Evolutionary conservation across 2,888 invertebrate genomes (phyloP).

Genomic region (Fragum whitleyi): DNA sequence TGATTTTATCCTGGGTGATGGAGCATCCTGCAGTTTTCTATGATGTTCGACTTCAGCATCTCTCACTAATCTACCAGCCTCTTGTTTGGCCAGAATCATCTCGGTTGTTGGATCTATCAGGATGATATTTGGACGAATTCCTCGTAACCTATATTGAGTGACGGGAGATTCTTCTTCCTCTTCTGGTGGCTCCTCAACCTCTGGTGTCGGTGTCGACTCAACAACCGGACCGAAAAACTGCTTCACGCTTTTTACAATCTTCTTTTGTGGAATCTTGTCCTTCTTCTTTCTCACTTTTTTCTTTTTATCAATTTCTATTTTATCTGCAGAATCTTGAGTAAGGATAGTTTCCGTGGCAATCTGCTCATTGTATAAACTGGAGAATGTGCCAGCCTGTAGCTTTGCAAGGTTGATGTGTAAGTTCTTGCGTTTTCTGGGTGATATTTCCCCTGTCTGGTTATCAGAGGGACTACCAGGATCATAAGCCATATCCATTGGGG

Average conservation of each 20-base stretch:
- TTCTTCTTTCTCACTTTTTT: conserved; percentile 63
- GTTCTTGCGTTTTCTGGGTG: conserved; percentile 71
- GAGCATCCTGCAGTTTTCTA: conserved; percentile 58
- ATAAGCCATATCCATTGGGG: conserved; percentile 63
- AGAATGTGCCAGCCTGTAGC: conserved; percentile 77
- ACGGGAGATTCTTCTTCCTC: conserved; percentile 75
- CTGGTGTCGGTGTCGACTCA: conserved; percentile 62
- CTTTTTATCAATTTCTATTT: conserved; percentile 41
- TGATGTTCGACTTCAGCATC: conserved; percentile 81
- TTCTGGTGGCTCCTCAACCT: conserved; percentile 50
- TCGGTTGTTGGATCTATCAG: conserved; percentile 81
- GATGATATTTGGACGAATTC: conserved; percentile 73
- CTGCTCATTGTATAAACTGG: conserved; percentile 77
- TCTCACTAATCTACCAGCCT: conserved; percentile 80
- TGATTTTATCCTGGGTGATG: conserved; percentile 63
- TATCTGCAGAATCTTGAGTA: conserved; percentile 62
- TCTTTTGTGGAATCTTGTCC: conserved; percentile 63
- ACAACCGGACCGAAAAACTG: conserved; percentile 83
- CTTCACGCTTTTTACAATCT: conserved; percentile 75
- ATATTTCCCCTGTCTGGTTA: conserved; percentile 44
- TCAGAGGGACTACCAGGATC: conserved; percentile 58
- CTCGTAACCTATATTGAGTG: conserved; percentile 77
- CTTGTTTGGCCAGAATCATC: conserved; percentile 79
- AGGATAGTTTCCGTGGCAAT: conserved; percentile 75
- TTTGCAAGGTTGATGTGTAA: conserved; percentile 80